Percentiles rank a stretch among this genome's conserved stretches.
Evolutionary conservation across 2,888 invertebrate genomes (phyloP).

Genomic region (Harpalus rufipes): DNA sequence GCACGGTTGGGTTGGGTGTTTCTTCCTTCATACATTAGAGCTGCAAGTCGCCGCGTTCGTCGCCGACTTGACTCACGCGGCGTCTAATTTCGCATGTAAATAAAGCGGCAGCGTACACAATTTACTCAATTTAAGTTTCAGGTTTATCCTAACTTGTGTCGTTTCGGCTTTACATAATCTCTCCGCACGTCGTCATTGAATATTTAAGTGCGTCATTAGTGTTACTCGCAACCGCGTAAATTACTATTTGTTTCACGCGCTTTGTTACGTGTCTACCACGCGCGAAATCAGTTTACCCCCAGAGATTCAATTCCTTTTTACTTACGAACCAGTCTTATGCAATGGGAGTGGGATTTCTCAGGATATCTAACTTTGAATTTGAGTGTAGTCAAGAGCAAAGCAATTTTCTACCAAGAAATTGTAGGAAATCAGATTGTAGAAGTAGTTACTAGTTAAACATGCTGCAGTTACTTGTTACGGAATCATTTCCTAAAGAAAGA

Average conservation of each 20-base stretch:
- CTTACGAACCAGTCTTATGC: neutral
- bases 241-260: slow-evolving; percentile 65
- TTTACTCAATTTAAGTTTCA: slow-evolving; percentile 70
- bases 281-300: slow-evolving; percentile 26
- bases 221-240: slow-evolving; percentile 63
- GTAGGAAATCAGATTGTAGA: neutral
- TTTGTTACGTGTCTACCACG: slow-evolving; percentile 35
- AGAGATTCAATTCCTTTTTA: slow-evolving; percentile 20
- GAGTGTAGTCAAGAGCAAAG: slow-evolving; percentile 9
- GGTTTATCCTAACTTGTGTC: slow-evolving; percentile 71
- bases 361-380: slow-evolving; percentile 21
- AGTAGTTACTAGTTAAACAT: slow-evolving; percentile 5
- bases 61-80: slow-evolving; percentile 35
- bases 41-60: slow-evolving; percentile 14
- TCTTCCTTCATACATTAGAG: slow-evolving; percentile 54
- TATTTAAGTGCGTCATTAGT: slow-evolving; percentile 70
- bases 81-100: slow-evolving; percentile 69
- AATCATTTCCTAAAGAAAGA: no score
- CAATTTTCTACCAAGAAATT: slow-evolving; percentile 16
- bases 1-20: no score
- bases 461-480: no score
- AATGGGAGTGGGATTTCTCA: slow-evolving; percentile 5
- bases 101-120: slow-evolving; percentile 68
- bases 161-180: slow-evolving; percentile 69
- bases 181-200: slow-evolving; percentile 71